Percentiles rank a stretch among this genome's conserved stretches.
Evolutionary conservation across 2,888 invertebrate genomes (phyloP).

Genomic region (Polia nebulosa): DNA sequence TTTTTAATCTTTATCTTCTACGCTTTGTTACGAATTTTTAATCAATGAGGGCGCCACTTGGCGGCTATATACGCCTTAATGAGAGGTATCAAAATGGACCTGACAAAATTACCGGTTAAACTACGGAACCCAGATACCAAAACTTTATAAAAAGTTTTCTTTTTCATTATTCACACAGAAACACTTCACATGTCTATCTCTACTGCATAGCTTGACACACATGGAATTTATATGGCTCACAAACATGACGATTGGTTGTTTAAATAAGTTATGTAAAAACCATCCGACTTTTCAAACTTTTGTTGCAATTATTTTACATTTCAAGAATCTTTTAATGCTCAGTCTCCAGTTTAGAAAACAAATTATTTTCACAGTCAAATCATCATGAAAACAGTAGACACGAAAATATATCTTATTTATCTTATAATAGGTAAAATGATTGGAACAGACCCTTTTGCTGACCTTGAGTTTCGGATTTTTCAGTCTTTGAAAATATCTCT

Average conservation of each 20-base stretch:
- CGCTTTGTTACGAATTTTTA: too few relatives aligned
- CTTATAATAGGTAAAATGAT: conserved; percentile 68
- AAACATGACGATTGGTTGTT: conserved; percentile 57
- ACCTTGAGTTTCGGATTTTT: conserved; percentile 96
- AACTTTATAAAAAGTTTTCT: neutral
- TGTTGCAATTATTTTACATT: conserved; percentile 4
- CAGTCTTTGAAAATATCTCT: conserved; percentile 98
- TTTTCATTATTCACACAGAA: conserved; percentile 33
- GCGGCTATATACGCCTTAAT: too few relatives aligned
- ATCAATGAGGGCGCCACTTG: too few relatives aligned
- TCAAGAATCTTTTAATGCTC: conserved; percentile 6
- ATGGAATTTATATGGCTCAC: conserved; percentile 1
- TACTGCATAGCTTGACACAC: conserved; percentile 36
- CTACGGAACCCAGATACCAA: conserved; percentile 49
- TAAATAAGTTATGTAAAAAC: conserved; percentile 45
- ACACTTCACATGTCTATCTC: conserved; percentile 14
- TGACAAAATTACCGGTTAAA: conserved; percentile 9
- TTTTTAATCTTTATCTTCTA: too few relatives aligned
- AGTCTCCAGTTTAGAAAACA: conserved; percentile 30
- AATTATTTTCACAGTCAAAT: conserved; percentile 44
- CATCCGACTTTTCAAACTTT: conserved; percentile 34
- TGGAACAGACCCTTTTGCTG: conserved; percentile 91
- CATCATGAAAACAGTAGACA: conserved; percentile 28
- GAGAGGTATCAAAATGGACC: neutral
- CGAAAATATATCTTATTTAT: conserved; percentile 40